These are phyloP conservation scores for Anolis apletophallus DNA, from an alignment of 2,797 vertebrate genomes.

Conservation along the genomic window DNA sequence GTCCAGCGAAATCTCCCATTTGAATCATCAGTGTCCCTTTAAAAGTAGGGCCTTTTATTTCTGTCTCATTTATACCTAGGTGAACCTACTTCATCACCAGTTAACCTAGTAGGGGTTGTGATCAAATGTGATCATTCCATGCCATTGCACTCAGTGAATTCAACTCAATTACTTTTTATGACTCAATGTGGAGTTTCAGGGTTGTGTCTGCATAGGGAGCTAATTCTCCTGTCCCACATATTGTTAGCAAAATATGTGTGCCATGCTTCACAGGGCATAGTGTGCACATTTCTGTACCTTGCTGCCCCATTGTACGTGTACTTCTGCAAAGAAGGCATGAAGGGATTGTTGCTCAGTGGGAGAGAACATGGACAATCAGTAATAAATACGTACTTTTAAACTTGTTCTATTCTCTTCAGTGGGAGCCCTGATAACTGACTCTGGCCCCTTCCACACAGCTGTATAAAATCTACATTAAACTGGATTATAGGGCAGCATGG, in stretches of 20 bases:
- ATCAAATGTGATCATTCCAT: constrained; percentile 48
- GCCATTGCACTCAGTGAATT: constrained; percentile 31
- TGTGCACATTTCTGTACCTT: not conserved
- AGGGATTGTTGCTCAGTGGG: not conserved
- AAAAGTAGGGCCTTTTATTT: not conserved
- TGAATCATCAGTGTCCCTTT: not conserved
- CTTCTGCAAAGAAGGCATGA: not conserved
- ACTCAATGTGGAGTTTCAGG: constrained; percentile 14
- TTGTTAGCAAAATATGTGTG: not conserved
- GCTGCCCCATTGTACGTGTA: too few species aligned
- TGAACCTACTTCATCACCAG: constrained; percentile 27
- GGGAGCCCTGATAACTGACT: too few species aligned
- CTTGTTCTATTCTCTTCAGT: too few species aligned
- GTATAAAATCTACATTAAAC: too few species aligned
- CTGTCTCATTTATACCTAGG: constrained; percentile 19
- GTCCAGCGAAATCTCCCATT: not conserved
- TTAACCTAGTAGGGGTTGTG: constrained; percentile 40
- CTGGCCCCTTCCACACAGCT: too few species aligned
- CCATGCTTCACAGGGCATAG: not conserved
- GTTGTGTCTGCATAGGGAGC: constrained; percentile 9
- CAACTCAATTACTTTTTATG: constrained; percentile 42
- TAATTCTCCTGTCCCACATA: not conserved
- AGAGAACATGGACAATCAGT: too few species aligned
- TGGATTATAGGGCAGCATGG: too few species aligned
- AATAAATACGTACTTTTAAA: too few species aligned